These are phyloP conservation scores for Tenthredo distinguenda DNA, from an alignment of 2,888 invertebrate genomes.

Conservation along the genomic window DNA sequence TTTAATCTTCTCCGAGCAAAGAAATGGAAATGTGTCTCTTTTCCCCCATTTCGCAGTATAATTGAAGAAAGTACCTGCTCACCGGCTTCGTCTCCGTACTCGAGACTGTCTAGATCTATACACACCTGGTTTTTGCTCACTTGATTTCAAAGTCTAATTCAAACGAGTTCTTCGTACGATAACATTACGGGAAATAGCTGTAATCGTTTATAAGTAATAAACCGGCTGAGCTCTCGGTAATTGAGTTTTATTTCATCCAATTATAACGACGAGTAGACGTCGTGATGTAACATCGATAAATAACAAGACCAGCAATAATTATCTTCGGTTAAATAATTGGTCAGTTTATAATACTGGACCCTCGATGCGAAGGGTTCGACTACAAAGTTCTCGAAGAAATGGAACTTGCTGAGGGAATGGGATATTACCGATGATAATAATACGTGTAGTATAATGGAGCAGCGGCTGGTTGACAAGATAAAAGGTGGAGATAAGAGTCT, in stretches of 20 bases:
- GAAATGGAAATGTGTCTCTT: constrained; percentile 46
- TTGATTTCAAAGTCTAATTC: constrained; percentile 51
- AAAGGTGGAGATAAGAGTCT: constrained; percentile 73
- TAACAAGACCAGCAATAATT: background rate
- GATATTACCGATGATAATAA: constrained; percentile 8
- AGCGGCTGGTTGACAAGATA: constrained; percentile 75
- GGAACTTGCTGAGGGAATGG: background rate
- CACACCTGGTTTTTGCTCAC: constrained; percentile 18
- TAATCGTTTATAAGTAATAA: background rate
- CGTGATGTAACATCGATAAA: background rate
- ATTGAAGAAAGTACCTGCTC: constrained; percentile 48
- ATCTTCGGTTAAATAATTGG: background rate
- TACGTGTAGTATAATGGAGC: constrained; percentile 72
- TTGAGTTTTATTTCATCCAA: background rate
- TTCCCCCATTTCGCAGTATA: background rate
- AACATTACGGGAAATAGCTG: constrained; percentile 23
- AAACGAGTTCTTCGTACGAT: constrained; percentile 49
- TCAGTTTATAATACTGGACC: background rate
- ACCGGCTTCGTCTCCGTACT: background rate
- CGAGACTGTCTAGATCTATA: background rate
- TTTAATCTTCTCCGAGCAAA: constrained; percentile 38
- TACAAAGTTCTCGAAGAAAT: background rate
- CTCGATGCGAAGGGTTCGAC: background rate
- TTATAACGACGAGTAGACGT: background rate
- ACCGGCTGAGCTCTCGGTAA: background rate